Evolutionary conservation across 2,888 invertebrate species (phyloP), one percentile per base, ranked within the genome.

Genomic region (Plutella xylostella): DNA sequence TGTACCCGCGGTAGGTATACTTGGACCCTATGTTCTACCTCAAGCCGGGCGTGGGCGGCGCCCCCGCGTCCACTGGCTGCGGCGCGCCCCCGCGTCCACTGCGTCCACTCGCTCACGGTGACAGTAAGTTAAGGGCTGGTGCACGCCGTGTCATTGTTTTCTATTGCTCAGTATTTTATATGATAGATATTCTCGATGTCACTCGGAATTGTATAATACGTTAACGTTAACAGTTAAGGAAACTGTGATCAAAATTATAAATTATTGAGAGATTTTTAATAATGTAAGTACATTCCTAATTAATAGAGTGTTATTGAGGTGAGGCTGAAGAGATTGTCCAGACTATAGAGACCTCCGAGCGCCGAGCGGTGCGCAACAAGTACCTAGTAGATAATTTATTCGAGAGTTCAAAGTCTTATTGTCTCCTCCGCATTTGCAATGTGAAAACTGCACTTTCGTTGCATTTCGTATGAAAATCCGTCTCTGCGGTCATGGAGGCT

Each of bases 181-280:
- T 64, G 68, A 65, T 69, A 68, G 75, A 70, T 64, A 68, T 68
- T 62, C 53, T 62, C 58, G 54, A 63, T 59, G 69, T 68, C 69
- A 72, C 71, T 74, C 68, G 77, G 76, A 77, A 76, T 80, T 80
- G 79, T 82, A 77, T 72, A 69, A 76, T 76, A 78, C 70, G 79
- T 82, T 80, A 76, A 73, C 68, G 65, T 79, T 80, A 77, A 82
- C 78, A 80, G 78, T 80, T 76, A 82, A 80, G 77, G 65, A 73
- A 71, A 79, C 82, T 83, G 83, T 83, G 82, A 83, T 83, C 78
- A 75, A 82, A 82, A 82, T 83, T 83, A 82, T 82, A 78, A 80
- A 83, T 77, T 82, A 82, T 79, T 80, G 78, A 83, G 79, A 83
- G 80, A 82, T 82, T 83, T 79, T 80, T 73, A 77, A 63, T 70